Evolutionary conservation across 1,140 invertebrate genomes (phyloP).

Genomic region (Sycobia sp.): DNA sequence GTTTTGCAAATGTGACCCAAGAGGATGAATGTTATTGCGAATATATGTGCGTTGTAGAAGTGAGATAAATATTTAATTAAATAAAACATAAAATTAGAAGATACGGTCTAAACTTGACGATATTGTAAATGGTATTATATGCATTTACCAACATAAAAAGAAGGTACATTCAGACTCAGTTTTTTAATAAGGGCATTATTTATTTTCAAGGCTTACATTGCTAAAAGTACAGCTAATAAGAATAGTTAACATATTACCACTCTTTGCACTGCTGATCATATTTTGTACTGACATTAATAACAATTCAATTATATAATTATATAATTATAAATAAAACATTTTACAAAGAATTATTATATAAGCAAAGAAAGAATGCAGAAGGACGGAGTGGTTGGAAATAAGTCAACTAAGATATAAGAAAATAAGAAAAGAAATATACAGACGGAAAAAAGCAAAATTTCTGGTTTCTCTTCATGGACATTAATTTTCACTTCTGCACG

Average conservation of each 20-base stretch:
- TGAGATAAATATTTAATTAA: conserved; percentile 60
- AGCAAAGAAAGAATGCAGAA: neutral
- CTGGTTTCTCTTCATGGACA: neutral
- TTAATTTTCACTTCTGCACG: conserved; percentile 52
- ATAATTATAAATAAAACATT: conserved; percentile 20
- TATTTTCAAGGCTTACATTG: conserved; percentile 13
- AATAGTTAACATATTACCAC: neutral
- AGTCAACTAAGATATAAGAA: neutral
- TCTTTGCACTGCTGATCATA: conserved; percentile 2
- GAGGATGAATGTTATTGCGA: conserved; percentile 17
- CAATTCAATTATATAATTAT: too few relatives aligned
- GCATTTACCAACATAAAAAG: neutral
- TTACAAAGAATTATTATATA: conserved; percentile 23
- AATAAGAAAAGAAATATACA: conserved; percentile 17
- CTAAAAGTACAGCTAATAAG: neutral
- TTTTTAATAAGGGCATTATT: conserved; percentile 32
- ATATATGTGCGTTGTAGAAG: conserved; percentile 57
- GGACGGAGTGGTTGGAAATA: too few relatives aligned
- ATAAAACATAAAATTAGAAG: conserved; percentile 58
- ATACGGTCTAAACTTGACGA: conserved; percentile 36
- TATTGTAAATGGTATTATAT: neutral
- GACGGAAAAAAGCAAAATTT: conserved; percentile 6
- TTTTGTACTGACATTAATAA: conserved; percentile 18
- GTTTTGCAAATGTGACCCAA: conserved; percentile 2
- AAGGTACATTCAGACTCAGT: neutral